Evolutionary conservation across 2,113 vertebrate species (phyloP).

Genomic region (Tylochromis polylepis): DNA sequence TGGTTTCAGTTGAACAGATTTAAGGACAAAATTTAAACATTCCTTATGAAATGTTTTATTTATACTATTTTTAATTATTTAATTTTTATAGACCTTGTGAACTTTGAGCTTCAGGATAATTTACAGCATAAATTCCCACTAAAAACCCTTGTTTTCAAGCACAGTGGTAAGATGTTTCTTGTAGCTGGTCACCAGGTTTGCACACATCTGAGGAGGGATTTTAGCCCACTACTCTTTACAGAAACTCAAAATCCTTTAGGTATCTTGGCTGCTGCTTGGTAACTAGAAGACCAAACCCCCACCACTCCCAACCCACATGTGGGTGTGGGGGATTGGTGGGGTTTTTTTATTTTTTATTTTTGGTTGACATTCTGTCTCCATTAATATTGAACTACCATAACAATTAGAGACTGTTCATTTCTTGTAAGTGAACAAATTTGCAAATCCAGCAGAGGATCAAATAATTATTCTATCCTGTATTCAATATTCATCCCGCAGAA

Average conservation of each 20-base stretch:
- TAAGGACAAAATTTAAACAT: background rate
- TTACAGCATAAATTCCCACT: background rate
- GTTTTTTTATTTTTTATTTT: too few relatives aligned
- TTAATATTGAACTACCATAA: background rate
- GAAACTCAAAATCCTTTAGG: background rate
- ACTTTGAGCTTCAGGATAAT: background rate
- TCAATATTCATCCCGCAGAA: background rate
- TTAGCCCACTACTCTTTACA: background rate
- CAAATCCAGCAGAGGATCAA: background rate
- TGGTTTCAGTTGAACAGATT: background rate
- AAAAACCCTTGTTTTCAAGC: background rate
- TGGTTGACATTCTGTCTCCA: background rate
- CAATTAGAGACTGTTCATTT: background rate
- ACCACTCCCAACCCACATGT: too few relatives aligned
- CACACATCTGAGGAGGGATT: background rate
- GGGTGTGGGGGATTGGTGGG: too few relatives aligned
- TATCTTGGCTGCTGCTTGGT: background rate
- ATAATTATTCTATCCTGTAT: background rate
- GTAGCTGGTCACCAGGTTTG: background rate
- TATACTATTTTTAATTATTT: background rate
- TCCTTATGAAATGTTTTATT: background rate
- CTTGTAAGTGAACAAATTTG: background rate
- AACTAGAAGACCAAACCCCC: background rate
- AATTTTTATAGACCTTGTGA: background rate
- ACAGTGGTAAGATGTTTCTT: background rate